Conservation (phyloP, 1,140 invertebrate species). For the Ceratosolen fusciceps region DNA sequence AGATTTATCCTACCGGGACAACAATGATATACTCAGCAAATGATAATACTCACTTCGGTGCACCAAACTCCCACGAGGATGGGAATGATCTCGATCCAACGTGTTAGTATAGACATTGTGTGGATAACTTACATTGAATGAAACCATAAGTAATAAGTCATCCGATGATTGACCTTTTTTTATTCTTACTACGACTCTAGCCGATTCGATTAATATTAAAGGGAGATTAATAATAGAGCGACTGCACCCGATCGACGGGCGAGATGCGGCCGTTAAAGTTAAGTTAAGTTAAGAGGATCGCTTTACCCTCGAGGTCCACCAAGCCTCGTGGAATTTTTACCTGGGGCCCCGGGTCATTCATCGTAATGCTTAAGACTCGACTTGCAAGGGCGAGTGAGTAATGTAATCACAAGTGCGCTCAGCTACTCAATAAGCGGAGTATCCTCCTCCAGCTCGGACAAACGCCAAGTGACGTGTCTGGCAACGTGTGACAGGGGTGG, state of each 20-base stretch:
- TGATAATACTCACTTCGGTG: slow-evolving; percentile 40
- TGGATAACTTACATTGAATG: slow-evolving; percentile 5
- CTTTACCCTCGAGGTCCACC: neutral
- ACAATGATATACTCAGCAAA: neutral
- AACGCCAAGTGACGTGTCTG: neutral
- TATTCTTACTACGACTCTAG: too few species aligned
- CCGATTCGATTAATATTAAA: too few species aligned
- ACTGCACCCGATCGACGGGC: neutral
- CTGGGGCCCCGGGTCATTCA: too few species aligned
- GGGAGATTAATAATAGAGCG: too few species aligned
- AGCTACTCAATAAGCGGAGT: too few species aligned
- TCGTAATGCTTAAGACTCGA: too few species aligned
- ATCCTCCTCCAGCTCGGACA: too few species aligned
- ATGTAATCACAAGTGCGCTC: too few species aligned
- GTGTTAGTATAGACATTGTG: neutral
- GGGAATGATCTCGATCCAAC: slow-evolving; percentile 6
- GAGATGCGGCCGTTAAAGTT: too few species aligned
- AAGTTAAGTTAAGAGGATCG: too few species aligned
- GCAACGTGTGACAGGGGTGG: neutral
- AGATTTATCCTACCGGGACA: slow-evolving; percentile 12
- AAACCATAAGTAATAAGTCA: neutral
- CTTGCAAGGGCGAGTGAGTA: too few species aligned
- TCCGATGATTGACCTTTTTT: slow-evolving; percentile 5
- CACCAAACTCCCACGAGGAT: slow-evolving; percentile 29
- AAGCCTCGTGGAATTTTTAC: too few species aligned